Conservation (phyloP, 2,888 invertebrate species). For the Galerucella nymphaeae region DNA sequence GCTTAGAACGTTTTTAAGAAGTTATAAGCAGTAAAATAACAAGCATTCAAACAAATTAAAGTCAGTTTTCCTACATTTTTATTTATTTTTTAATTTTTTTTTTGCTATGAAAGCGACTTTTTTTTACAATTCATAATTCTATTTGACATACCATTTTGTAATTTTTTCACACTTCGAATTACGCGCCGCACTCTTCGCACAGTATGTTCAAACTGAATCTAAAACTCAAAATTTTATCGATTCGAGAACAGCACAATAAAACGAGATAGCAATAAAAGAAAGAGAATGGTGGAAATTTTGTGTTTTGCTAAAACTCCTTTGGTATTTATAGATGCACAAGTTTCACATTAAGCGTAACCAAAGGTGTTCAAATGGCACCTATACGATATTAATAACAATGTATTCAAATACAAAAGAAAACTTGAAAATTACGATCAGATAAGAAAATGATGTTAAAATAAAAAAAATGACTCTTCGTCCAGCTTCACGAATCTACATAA, state of each 20-base stretch:
- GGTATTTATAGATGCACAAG: background rate
- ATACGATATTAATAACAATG: background rate
- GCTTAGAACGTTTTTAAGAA: no score
- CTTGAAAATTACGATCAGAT: no score
- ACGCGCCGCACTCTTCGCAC: slow-evolving; percentile 19
- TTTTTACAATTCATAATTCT: background rate
- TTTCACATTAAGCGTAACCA: background rate
- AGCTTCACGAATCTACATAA: no score
- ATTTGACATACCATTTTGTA: slow-evolving; percentile 5
- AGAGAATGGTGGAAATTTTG: slow-evolving; percentile 11
- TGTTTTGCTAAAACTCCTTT: slow-evolving; percentile 5
- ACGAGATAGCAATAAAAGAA: slow-evolving; percentile 13
- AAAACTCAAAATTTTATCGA: slow-evolving; percentile 17
- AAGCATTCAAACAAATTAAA: no score
- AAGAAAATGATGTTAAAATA: no score
- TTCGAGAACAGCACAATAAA: slow-evolving; percentile 5
- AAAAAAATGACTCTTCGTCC: no score
- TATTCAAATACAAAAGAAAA: no score
- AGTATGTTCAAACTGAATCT: slow-evolving; percentile 22
- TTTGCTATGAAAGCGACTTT: no score
- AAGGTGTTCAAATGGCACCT: background rate
- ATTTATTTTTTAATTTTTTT: background rate
- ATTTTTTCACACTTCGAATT: background rate
- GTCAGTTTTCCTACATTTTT: background rate
- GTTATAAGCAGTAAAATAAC: no score